These are phyloP conservation scores for Julus scandinavius DNA, from an alignment of 2,888 invertebrate species.

Conservation along the genomic window DNA sequence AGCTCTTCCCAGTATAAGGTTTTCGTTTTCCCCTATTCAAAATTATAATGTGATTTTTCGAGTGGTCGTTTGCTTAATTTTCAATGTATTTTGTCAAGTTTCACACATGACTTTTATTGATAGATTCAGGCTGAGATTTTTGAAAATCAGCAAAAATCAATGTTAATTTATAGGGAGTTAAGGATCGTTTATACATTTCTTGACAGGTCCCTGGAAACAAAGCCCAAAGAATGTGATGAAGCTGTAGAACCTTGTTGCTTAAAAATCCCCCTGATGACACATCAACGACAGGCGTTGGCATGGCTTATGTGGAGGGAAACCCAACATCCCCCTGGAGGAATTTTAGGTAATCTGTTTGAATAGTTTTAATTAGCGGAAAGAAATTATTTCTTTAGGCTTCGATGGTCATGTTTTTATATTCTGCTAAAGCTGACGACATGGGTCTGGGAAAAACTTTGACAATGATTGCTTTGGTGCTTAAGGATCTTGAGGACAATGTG, in stretches of 20 bases:
- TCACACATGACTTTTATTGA: too few species aligned
- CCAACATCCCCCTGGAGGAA: slow-evolving; percentile 85
- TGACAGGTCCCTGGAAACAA: slow-evolving; percentile 72
- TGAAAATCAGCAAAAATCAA: neutral
- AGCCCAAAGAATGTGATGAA: slow-evolving; percentile 73
- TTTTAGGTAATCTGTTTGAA: slow-evolving; percentile 75
- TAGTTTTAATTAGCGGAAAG: too few species aligned
- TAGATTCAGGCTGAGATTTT: slow-evolving; percentile 15
- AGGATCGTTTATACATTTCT: too few species aligned
- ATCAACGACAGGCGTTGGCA: slow-evolving; percentile 85
- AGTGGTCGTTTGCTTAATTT: too few species aligned
- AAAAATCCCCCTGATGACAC: slow-evolving; percentile 77
- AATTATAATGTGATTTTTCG: too few species aligned
- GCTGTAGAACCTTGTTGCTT: slow-evolving; percentile 71
- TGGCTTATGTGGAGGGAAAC: slow-evolving; percentile 92
- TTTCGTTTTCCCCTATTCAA: too few species aligned
- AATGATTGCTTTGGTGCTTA: slow-evolving; percentile 79
- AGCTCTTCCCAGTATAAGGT: too few species aligned
- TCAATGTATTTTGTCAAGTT: too few species aligned
- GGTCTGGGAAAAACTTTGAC: slow-evolving; percentile 85
- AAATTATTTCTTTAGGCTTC: neutral
- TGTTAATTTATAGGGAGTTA: too few species aligned
- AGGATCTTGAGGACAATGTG: slow-evolving; percentile 59
- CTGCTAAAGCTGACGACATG: slow-evolving; percentile 77
- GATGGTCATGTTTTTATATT: slow-evolving; percentile 35